Base-by-base conservation (phyloP, 2,888 invertebrate species). In the Amblyjoppa proteus region DNA sequence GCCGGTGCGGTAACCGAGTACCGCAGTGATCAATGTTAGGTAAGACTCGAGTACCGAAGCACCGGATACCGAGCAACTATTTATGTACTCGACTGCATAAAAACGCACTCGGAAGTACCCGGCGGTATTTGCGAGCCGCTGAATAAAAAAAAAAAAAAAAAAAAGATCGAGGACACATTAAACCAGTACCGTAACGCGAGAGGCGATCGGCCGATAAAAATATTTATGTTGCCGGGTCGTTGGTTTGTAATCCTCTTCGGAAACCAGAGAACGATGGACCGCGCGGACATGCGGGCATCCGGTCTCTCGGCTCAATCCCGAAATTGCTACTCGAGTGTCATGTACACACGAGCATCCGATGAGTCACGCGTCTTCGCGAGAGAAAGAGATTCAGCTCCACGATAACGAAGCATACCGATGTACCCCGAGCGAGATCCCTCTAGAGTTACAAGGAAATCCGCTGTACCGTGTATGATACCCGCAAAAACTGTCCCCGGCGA, bases 241-340 rank as follows among this genome's bases (percentile, higher is more conserved):
- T 49, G 66, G 28, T 78, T 78, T 58, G 25, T 28, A 5, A 31
- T 34, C 53, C 7, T n/a, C 68, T 51, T 69, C 28, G 34, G 79
- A 79, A 83, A 83, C 74, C 25, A 20, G 79, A 79, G 83, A 83
- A 49, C 68, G 53, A 74, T 70, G 70, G 69, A 64, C 45, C 83
- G 70, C 49, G 74, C 79, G 83, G 83, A 83, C 61, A 79, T 83
- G 79, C 83, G 83, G 83, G 83, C 53, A 78, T 79, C 79, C 83
- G 78, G 78, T 58, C 56, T 51, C 69, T 75, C 71, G 58, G 11
- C 20, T 51, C 74, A 69, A 79, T 68, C 41, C 78, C 51, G 38
- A 79, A 83, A 83, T 70, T 45, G 76, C 51, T 64, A 71, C 81
- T 69, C 76, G 76, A 76, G 51, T 31, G 31, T 13, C 45, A 49